Evolutionary conservation across 2,888 invertebrate species (phyloP).

Genomic region (Bombyx huttoni): DNA sequence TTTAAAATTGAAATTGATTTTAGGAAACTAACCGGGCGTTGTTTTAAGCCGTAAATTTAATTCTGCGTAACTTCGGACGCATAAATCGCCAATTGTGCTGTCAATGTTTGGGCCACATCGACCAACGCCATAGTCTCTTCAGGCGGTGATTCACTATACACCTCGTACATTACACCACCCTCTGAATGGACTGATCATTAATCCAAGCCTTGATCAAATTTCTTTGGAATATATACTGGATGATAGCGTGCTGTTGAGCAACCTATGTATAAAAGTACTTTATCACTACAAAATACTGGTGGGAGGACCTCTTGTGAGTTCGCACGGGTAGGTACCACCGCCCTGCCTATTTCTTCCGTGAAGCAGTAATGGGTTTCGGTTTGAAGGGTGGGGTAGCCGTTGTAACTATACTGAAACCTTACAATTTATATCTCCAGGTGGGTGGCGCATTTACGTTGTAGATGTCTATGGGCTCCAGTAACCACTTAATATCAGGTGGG

Average conservation of each 20-base stretch:
- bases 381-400: too few species aligned
- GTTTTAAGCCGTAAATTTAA: constrained; percentile 31
- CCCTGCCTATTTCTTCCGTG: too few species aligned
- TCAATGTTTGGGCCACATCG: constrained; percentile 34
- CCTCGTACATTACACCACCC: background rate
- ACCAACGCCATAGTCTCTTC: constrained; percentile 16
- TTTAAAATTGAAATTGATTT: constrained; percentile 21
- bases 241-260: background rate
- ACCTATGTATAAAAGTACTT: background rate
- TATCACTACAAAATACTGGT: too few species aligned
- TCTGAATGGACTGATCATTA: background rate
- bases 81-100: constrained; percentile 57
- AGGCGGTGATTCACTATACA: constrained; percentile 12
- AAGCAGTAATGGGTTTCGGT: too few species aligned
- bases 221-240: background rate
- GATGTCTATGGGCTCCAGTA: too few species aligned
- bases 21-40: constrained; percentile 18
- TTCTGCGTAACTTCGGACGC: constrained; percentile 25
- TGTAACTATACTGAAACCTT: too few species aligned
- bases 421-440: too few species aligned
- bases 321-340: too few species aligned
- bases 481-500: too few species aligned
- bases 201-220: background rate
- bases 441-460: too few species aligned
- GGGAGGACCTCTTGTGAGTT: too few species aligned